Evolutionary conservation across 2,888 invertebrate genomes (phyloP), one percentile per base, ranked within the genome.

Genomic region (Leptinotarsa rubiginosa): DNA sequence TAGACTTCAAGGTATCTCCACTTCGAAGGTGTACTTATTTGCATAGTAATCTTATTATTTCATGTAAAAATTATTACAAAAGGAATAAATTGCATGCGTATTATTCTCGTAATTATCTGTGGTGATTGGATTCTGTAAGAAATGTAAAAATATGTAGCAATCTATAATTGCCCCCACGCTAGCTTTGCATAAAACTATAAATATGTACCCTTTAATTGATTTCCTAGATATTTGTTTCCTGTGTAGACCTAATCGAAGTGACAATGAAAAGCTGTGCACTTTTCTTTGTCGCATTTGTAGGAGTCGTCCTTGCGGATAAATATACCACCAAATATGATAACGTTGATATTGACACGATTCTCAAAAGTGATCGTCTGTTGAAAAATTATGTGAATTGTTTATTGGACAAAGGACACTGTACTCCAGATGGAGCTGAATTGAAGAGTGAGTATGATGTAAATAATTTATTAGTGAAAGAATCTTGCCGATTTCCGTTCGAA

Each of bases 261-360:
- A 74, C 64, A 20, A 77, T 77, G 77, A 75, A 72, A 47, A 72
- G 20, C 25, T 65, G 52, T 62, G 25, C 68, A 16, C 13, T 75
- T 25, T 18, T 77, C 22, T 22, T 75, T 47, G 65, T 75, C 41
- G 65, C 56, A 22, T 52, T 68, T 31, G 41, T 69, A n/a, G 66
- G 67, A 2, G 66, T 69, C 31, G 65, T 68, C 41, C 69, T 72
- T 13, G 70, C 68, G 20, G 62, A 87, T 3, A 89, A 89, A 41
- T 93, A 93, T 86, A 92, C 92, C 0, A 91, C 92, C 78, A 93
- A 92, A 84, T 94, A 92, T 87, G 93, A 93, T 85, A 90, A 92
- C 84, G 89, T 94, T 78, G 91, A 94, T 82, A 85, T 94, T 47
- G 92, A 93, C 31, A 90, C 92, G 82, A 91, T 94, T 77, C 88